Evolutionary conservation across 2,888 invertebrate species (phyloP), one percentile per base, ranked within the genome.

Genomic region (Gastracanthus pulcherrimus): DNA sequence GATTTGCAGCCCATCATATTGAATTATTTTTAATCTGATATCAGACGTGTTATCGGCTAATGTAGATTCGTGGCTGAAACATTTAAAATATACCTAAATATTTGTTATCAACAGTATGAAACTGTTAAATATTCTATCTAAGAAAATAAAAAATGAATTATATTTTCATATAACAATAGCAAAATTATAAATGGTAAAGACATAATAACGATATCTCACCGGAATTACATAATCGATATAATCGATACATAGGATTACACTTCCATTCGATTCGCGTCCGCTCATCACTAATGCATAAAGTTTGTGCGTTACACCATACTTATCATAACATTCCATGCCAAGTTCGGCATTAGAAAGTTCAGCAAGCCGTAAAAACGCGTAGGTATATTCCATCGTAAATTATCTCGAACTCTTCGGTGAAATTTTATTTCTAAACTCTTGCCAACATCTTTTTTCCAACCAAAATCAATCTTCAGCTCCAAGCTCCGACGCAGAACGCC

Each of bases 231-330:
- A 66, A 55, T 62, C 2, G 13, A 67, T 26, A 45, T 41, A 34
- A 72, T 72, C 23, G 58, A 66, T 72, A n/a, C 11, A 74, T 60
- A 38, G 26, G 19, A 67, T 74, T 74, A 60, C 67, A 34, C 34
- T 48, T 58, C n/a, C 13, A 38, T 6, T 51, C 51, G 51, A 74
- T 69, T 51, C 29, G 16, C 48, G 60, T 48, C 38, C 34, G 41
- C 67, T 70, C 70, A 77, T 77, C 77, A 19, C 19, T 23, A 71
- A 45, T 72, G 51, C 45, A 71, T 66, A 55, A 64, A 70, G 19
- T 78, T 62, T 64, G 23, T 19, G 16, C n/a, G 38, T 29, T 60
- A 26, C 60, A 23, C 58, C 67, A 41, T 13, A 7, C 29, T 29
- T 41, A 34, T 4, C 58, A 60, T n/a, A n/a, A 26, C 71, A 36